A percentile compares a stretch with the other conserved stretches of the same genome.
Conservation (phyloP, 2,113 vertebrate species). For the Anolis carolinensis region DNA sequence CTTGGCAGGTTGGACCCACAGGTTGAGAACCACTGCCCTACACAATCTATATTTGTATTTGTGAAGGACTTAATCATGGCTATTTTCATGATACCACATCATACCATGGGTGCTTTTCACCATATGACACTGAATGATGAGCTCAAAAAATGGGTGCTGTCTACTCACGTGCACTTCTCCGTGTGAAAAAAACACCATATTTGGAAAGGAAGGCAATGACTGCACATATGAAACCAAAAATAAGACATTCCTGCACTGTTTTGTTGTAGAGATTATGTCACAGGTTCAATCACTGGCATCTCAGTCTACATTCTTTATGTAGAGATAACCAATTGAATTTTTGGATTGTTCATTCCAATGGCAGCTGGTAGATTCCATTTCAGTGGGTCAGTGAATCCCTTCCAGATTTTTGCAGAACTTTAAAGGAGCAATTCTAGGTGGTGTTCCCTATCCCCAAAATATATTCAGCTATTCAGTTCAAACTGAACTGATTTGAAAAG, state of each 20-base stretch:
- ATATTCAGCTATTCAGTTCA: too few relatives aligned
- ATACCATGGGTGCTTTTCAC: not conserved
- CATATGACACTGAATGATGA: too few relatives aligned
- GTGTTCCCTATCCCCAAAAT: too few relatives aligned
- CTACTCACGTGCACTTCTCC: too few relatives aligned
- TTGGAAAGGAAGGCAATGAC: not conserved
- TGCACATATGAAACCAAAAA: not conserved
- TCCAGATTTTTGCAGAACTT: too few relatives aligned
- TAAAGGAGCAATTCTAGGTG: too few relatives aligned
- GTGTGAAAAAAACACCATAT: not conserved
- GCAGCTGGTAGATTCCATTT: too few relatives aligned
- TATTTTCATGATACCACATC: not conserved
- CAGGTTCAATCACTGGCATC: not conserved
- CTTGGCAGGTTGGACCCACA: too few relatives aligned
- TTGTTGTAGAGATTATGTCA: not conserved
- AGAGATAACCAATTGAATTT: not conserved
- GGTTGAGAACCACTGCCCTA: too few relatives aligned
- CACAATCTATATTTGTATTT: not conserved
- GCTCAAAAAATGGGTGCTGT: not conserved
- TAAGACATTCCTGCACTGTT: not conserved
- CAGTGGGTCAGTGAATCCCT: too few relatives aligned
- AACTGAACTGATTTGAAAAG: too few relatives aligned
- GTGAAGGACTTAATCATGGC: not conserved
- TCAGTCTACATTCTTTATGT: too few relatives aligned
- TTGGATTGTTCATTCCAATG: not conserved